A percentile compares a stretch with the other conserved stretches of the same genome.
These are phyloP conservation scores for Paradisaea rubra DNA, from an alignment of 2,113 vertebrate species.

Conservation along the genomic window DNA sequence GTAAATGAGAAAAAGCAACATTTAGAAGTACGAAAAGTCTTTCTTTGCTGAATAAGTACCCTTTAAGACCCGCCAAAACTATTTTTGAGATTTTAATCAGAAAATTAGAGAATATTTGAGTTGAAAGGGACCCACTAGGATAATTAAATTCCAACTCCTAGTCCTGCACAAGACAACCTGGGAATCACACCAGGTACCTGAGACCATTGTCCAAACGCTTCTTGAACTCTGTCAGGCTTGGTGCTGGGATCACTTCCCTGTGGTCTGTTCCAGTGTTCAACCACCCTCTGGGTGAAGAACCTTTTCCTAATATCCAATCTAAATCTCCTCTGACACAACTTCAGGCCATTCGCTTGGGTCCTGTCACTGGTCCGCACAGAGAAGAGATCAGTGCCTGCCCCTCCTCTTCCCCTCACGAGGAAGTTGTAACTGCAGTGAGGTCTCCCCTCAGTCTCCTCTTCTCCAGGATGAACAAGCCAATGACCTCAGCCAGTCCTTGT, in stretches of 20 bases:
- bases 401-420: background rate
- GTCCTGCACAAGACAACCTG: background rate
- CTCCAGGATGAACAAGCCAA: background rate
- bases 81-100: background rate
- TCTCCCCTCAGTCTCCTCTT: background rate
- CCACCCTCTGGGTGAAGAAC: background rate
- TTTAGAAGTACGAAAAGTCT: background rate
- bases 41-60: background rate
- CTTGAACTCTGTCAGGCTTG: background rate
- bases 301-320: background rate
- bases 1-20: background rate
- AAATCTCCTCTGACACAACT: background rate
- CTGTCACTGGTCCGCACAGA: background rate
- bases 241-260: background rate
- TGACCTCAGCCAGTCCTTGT: accelerated
- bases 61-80: background rate
- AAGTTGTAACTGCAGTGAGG: background rate
- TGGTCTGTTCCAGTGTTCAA: accelerated
- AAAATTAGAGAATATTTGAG: background rate
- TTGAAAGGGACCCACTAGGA: background rate
- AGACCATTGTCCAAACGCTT: accelerated
- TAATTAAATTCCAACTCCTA: background rate
- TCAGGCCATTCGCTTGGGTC: accelerated
- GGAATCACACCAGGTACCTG: background rate
- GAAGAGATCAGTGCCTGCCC: accelerated